These are phyloP conservation scores for Carcinoscorpius rotundicauda DNA, from an alignment of 1,140 invertebrate genomes.

Conservation along the genomic window DNA sequence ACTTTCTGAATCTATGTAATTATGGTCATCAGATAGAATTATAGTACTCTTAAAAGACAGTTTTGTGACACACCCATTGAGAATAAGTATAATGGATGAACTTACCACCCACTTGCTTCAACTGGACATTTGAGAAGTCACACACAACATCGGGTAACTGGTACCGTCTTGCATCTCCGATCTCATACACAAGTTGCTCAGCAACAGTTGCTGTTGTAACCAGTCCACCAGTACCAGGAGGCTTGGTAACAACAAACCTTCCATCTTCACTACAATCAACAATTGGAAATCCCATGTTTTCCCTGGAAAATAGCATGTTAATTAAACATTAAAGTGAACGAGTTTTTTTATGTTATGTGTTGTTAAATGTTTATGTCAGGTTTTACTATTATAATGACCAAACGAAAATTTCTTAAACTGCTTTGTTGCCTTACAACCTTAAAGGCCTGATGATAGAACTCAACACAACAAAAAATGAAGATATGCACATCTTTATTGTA, in stretches of 20 bases:
- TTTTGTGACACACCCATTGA: too few species aligned
- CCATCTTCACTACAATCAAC: conserved; percentile 37
- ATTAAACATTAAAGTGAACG: neutral
- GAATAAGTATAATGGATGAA: neutral
- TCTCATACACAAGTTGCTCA: conserved; percentile 43
- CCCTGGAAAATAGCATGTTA: conserved; percentile 19
- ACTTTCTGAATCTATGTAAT: too few species aligned
- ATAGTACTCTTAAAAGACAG: too few species aligned
- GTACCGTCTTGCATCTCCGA: conserved; percentile 39
- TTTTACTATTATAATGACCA: too few species aligned
- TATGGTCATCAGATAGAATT: too few species aligned
- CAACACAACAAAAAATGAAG: too few species aligned
- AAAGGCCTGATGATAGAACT: too few species aligned
- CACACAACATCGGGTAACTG: conserved; percentile 41
- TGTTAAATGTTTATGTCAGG: too few species aligned
- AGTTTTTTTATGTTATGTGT: too few species aligned
- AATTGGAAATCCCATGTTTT: conserved; percentile 41
- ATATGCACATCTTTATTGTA: too few species aligned
- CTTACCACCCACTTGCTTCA: conserved; percentile 31
- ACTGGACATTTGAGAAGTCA: conserved; percentile 38
- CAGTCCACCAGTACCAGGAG: conserved; percentile 38
- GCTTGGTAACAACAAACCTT: conserved; percentile 38
- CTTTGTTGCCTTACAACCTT: too few species aligned
- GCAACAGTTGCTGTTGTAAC: conserved; percentile 35
- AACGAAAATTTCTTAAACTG: too few species aligned